Percentiles rank a stretch among this genome's conserved stretches.
phyloP scores from a whole-genome alignment of 2,797 vertebrate species.

The Lagorchestes hirsutus region DNA sequence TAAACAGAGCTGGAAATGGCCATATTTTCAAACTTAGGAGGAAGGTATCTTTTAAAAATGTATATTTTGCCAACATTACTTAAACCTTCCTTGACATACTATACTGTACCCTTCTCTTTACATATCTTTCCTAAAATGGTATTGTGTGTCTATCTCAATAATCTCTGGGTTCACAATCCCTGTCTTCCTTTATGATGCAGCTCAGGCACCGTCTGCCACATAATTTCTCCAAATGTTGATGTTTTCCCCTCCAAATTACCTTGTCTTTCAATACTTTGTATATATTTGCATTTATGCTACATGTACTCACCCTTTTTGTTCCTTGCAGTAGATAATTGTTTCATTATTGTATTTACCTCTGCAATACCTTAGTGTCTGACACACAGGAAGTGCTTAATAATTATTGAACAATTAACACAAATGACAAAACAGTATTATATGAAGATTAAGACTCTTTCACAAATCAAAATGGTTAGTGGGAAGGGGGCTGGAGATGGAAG shows the following conservation, averaged over 20 bases:
- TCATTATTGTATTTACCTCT: background rate
- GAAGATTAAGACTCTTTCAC: background rate
- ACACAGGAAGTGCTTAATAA: background rate
- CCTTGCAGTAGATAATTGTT: background rate
- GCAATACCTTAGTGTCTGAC: background rate
- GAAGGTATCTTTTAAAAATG: background rate
- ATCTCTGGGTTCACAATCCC: background rate
- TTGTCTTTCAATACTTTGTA: background rate
- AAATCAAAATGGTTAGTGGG: background rate
- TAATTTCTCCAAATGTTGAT: background rate
- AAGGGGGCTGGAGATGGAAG: background rate
- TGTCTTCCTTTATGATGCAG: background rate
- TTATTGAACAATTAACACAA: background rate
- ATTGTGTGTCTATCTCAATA: background rate
- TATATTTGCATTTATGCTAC: background rate
- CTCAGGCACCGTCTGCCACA: background rate
- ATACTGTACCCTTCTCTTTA: background rate
- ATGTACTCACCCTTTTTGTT: background rate
- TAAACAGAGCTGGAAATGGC: background rate
- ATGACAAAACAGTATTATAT: background rate
- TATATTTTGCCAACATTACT: background rate
- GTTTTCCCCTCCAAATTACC: background rate
- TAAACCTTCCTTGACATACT: background rate
- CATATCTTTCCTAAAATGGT: background rate
- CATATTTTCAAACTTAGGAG: background rate